Conservation (phyloP, 2,888 invertebrate species). For the Drosophila merina region DNA sequence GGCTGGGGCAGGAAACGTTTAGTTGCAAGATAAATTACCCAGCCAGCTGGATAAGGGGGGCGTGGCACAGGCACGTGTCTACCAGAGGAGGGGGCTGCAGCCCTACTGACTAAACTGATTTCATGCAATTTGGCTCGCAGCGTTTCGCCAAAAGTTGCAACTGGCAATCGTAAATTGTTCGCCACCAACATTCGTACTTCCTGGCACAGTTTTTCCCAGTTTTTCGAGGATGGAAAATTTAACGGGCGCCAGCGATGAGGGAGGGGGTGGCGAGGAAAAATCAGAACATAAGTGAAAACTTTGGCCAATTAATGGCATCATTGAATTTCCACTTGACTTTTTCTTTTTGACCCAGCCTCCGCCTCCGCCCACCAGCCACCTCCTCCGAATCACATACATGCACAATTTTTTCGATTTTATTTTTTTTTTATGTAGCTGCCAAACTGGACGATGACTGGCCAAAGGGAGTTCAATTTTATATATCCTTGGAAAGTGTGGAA, state of each 20-base stretch:
- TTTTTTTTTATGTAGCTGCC: slow-evolving; percentile 57
- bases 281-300: slow-evolving; percentile 80
- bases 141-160: slow-evolving; percentile 71
- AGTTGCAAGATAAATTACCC: slow-evolving; percentile 73
- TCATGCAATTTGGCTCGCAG: slow-evolving; percentile 77
- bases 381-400: not conserved
- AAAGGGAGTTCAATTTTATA: slow-evolving; percentile 79
- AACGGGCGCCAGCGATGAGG: not conserved
- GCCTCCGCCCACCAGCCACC: not conserved
- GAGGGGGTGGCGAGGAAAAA: slow-evolving; percentile 50
- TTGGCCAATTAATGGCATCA: slow-evolving; percentile 81
- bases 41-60: slow-evolving; percentile 43
- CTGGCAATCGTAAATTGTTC: slow-evolving; percentile 71
- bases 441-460: slow-evolving; percentile 78
- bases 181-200: slow-evolving; percentile 73
- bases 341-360: slow-evolving; percentile 40
- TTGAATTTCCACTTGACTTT: slow-evolving; percentile 81
- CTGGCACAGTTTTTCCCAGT: slow-evolving; percentile 68
- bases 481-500: slow-evolving; percentile 51
- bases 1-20: slow-evolving; percentile 68
- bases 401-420: slow-evolving; percentile 22
- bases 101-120: slow-evolving; percentile 72
- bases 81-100: not conserved
- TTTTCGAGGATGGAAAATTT: slow-evolving; percentile 5
- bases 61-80: slow-evolving; percentile 24